Conservation (phyloP, 2,113 vertebrate genomes). For the Eleginops maclovinus region DNA sequence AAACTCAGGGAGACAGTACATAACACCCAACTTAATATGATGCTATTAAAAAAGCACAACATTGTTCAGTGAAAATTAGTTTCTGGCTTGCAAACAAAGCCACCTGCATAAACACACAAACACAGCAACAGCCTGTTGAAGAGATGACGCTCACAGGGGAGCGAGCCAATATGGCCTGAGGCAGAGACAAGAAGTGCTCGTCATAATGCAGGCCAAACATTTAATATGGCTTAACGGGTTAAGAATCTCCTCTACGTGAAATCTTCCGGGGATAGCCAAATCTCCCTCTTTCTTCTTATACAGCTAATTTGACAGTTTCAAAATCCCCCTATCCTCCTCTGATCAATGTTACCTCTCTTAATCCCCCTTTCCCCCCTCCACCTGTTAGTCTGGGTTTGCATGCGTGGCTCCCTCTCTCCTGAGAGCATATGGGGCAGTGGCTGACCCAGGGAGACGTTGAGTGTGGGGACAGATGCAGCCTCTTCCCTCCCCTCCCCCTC, state of each 20-base stretch:
- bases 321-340: conserved; percentile 43
- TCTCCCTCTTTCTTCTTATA: conserved; percentile 46
- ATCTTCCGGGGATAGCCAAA: conserved; percentile 51
- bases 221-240: conserved; percentile 54
- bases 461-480: conserved; percentile 81
- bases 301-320: conserved; percentile 74
- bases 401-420: conserved; percentile 71
- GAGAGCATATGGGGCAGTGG: conserved; percentile 81
- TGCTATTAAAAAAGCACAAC: background rate
- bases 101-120: background rate
- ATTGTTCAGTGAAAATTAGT: background rate
- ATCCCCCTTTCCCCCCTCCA: conserved; percentile 68
- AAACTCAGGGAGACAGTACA: background rate
- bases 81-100: conserved; percentile 40
- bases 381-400: conserved; percentile 72
- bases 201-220: conserved; percentile 45
- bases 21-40: background rate
- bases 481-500: conserved; percentile 30
- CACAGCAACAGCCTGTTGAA: conserved; percentile 45
- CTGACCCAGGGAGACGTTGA: conserved; percentile 79
- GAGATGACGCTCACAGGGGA: background rate
- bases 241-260: conserved; percentile 54
- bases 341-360: conserved; percentile 66
- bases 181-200: conserved; percentile 29
- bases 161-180: conserved; percentile 24